Evolutionary conservation across 2,888 invertebrate genomes (phyloP).

Genomic region (Artemia sinica): DNA sequence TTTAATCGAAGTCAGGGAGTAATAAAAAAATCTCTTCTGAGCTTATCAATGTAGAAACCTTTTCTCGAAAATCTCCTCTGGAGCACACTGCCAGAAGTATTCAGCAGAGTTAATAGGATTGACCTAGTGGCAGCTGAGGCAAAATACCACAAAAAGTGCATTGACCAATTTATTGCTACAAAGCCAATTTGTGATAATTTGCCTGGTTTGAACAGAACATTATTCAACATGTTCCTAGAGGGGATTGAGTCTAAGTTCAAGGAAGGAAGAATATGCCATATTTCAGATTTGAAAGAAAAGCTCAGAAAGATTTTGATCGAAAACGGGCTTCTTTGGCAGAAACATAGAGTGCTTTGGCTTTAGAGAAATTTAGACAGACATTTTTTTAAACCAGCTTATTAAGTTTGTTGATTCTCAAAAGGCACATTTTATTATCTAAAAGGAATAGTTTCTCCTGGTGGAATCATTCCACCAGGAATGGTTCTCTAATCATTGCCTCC

Average conservation of each 20-base stretch:
- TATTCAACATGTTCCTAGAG: background rate
- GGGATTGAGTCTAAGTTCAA: background rate
- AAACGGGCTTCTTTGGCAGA: background rate
- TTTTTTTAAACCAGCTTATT: too few species aligned
- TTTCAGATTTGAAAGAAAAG: background rate
- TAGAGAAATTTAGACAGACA: background rate
- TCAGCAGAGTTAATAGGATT: background rate
- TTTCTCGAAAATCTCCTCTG: background rate
- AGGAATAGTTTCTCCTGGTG: background rate
- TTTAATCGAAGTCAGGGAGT: too few species aligned
- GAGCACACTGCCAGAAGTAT: background rate
- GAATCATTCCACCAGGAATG: background rate
- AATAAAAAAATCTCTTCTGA: too few species aligned
- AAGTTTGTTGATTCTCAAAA: too few species aligned
- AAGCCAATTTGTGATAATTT: background rate
- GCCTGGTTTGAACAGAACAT: background rate
- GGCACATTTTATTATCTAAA: background rate
- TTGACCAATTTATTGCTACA: constrained; percentile 5
- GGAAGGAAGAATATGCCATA: background rate
- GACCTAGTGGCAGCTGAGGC: background rate
- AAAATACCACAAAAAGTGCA: background rate
- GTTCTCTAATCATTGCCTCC: background rate
- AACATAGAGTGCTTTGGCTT: background rate
- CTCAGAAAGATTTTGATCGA: background rate
- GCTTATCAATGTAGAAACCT: background rate